A percentile compares a stretch with the other conserved stretches of the same genome.
These are phyloP conservation scores for Oasisia sp. DNA, from an alignment of 2,888 invertebrate species.

Conservation along the genomic window DNA sequence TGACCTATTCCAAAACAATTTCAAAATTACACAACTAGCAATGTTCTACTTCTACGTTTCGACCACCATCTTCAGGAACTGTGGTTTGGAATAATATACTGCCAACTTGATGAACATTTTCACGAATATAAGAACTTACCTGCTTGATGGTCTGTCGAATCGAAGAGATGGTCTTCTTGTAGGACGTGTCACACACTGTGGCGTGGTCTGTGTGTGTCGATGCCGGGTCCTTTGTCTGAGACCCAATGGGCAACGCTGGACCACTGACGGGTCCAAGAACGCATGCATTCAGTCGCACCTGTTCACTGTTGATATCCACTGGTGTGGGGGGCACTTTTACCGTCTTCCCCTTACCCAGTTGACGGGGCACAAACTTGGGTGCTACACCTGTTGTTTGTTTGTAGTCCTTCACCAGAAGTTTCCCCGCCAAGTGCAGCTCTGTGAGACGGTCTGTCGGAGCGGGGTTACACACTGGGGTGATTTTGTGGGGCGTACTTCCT, in stretches of 20 bases:
- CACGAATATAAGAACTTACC: not conserved
- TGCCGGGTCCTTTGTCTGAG: not conserved
- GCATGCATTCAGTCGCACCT: not conserved
- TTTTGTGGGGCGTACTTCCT: not conserved
- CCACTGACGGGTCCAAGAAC: not conserved
- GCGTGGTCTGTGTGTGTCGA: not conserved
- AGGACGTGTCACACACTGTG: not conserved
- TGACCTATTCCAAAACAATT: too few relatives aligned
- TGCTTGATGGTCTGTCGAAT: slow-evolving; percentile 4
- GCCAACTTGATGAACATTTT: too few relatives aligned
- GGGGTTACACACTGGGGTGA: not conserved
- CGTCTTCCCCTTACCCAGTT: not conserved
- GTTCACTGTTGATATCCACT: not conserved
- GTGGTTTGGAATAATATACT: too few relatives aligned
- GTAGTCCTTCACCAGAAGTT: not conserved
- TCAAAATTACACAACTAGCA: too few relatives aligned
- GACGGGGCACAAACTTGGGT: slow-evolving; percentile 11
- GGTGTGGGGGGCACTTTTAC: not conserved
- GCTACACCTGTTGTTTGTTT: not conserved
- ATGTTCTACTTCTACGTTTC: too few relatives aligned
- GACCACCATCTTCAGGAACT: too few relatives aligned
- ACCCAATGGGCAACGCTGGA: not conserved
- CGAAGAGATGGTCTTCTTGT: not conserved
- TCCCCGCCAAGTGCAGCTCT: not conserved
- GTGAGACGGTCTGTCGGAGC: not conserved